Evolutionary conservation across 2,797 vertebrate genomes (phyloP).

Genomic region (Sebastiscus tertius): DNA sequence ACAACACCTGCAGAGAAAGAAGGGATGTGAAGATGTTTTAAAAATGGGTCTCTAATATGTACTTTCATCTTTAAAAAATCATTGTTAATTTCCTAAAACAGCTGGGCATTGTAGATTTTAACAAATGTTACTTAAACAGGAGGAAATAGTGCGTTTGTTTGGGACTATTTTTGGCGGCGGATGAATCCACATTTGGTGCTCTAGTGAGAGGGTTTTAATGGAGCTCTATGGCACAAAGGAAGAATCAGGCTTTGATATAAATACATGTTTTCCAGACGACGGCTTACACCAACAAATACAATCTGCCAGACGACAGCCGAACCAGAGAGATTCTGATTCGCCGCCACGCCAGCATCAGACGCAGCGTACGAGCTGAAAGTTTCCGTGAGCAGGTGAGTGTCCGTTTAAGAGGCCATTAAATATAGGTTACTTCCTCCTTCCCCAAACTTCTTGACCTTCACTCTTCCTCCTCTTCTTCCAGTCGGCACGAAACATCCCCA

Average conservation of each 20-base stretch:
- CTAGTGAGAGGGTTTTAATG: no score
- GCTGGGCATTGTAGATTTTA: not conserved
- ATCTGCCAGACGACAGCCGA: constrained; percentile 84
- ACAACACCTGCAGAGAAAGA: not conserved
- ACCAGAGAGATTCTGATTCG: constrained; percentile 93
- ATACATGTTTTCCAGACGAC: constrained; percentile 82
- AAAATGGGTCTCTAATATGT: not conserved
- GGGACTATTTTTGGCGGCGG: accelerated
- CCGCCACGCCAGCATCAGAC: constrained; percentile 87
- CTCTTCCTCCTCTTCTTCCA: constrained; percentile 12
- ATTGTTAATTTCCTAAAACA: no score
- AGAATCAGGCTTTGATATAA: not conserved
- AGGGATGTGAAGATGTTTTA: not conserved
- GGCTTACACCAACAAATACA: constrained; percentile 89
- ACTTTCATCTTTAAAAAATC: not conserved
- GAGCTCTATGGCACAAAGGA: no score
- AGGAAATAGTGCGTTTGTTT: accelerated
- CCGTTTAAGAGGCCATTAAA: not conserved
- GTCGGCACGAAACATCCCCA: constrained; percentile 62
- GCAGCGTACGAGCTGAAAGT: constrained; percentile 82
- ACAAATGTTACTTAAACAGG: no score
- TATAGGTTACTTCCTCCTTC: accelerated
- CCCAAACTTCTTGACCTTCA: not conserved
- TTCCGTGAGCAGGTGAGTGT: constrained; percentile 46
- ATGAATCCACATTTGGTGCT: no score